Conservation (phyloP, 2,797 vertebrate genomes). For the Ispidina picta region DNA sequence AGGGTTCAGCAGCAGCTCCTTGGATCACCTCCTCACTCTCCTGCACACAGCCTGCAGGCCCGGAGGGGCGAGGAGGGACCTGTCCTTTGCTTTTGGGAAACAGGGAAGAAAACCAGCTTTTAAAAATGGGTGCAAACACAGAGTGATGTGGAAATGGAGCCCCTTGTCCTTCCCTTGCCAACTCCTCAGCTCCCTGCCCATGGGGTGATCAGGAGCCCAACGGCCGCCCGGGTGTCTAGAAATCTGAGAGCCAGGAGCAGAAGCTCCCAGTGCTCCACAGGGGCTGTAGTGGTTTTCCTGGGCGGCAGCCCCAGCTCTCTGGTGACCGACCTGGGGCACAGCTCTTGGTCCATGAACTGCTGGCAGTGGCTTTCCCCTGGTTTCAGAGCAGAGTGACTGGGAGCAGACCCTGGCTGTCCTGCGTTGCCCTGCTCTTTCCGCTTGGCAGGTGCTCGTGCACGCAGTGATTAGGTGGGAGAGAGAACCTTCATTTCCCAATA, state of each 20-base stretch:
- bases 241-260: neutral
- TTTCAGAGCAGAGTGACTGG: neutral
- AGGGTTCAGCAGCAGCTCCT: neutral
- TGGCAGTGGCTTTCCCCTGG: neutral
- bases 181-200: neutral
- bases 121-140: neutral
- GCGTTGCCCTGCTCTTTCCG: neutral
- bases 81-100: neutral
- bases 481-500: neutral
- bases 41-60: neutral
- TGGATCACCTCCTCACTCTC: neutral
- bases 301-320: fast-evolving
- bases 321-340: fast-evolving
- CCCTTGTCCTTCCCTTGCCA: neutral
- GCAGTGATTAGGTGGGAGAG: neutral
- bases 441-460: neutral
- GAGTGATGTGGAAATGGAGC: neutral
- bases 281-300: neutral
- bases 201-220: fast-evolving
- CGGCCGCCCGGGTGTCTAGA: fast-evolving
- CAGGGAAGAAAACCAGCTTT: neutral
- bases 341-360: neutral
- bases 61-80: fast-evolving
- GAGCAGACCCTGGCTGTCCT: neutral
- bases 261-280: neutral